Conservation (phyloP, 1,140 invertebrate genomes). For the Panulirus ornatus region DNA sequence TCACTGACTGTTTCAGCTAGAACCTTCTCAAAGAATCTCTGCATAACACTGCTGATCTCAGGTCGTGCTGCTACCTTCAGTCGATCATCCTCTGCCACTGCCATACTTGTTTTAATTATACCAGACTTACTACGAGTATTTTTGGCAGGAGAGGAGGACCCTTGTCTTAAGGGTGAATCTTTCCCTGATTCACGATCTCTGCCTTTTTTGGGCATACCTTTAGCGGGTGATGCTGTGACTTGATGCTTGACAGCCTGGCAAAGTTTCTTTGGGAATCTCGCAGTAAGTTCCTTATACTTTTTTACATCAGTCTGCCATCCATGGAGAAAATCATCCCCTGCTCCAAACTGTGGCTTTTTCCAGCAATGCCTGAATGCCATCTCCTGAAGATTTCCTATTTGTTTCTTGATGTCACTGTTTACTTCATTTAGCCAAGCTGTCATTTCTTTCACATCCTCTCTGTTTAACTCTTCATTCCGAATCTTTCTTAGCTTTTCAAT, state of each 20-base stretch:
- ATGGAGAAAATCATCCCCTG: conserved; percentile 71
- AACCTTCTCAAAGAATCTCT: conserved; percentile 80
- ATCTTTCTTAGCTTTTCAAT: conserved; percentile 71
- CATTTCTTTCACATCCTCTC: conserved; percentile 73
- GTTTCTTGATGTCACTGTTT: conserved; percentile 69
- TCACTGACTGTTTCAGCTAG: conserved; percentile 80
- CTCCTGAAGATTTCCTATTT: conserved; percentile 67
- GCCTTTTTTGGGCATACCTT: conserved; percentile 37
- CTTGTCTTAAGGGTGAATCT: conserved; percentile 41
- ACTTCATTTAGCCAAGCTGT: conserved; percentile 60
- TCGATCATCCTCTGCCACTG: conserved; percentile 74
- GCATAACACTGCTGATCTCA: conserved; percentile 76
- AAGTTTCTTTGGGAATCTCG: conserved; percentile 70
- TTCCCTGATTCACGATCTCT: conserved; percentile 53
- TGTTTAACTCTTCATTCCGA: conserved; percentile 64
- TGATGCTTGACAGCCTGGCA: conserved; percentile 58
- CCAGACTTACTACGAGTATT: conserved; percentile 73
- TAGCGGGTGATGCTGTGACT: neutral
- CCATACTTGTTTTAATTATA: conserved; percentile 60
- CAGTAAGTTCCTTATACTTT: conserved; percentile 70
- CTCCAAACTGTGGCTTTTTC: conserved; percentile 73
- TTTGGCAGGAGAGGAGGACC: conserved; percentile 54
- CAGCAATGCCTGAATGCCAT: conserved; percentile 63
- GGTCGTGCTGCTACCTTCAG: conserved; percentile 83
- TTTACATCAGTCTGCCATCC: conserved; percentile 74